A percentile compares a stretch with the other conserved stretches of the same genome.
Evolutionary conservation across 2,113 vertebrate species (phyloP).

Genomic region (Blennius ocellaris): DNA sequence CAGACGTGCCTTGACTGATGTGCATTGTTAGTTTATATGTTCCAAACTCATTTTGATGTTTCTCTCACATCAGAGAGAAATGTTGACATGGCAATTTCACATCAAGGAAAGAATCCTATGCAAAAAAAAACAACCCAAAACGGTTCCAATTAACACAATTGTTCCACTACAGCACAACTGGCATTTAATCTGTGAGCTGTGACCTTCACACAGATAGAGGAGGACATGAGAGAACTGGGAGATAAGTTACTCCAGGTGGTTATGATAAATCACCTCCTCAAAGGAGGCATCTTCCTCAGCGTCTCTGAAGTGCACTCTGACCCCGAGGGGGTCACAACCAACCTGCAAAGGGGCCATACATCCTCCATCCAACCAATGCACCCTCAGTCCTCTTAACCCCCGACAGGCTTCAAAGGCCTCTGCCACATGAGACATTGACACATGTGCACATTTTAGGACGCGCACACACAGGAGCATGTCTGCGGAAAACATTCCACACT

Average conservation of each 20-base stretch:
- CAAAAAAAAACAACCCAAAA: slow-evolving; percentile 13
- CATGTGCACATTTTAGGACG: slow-evolving; percentile 28
- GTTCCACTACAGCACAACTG: slow-evolving; percentile 22
- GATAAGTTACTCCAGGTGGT: slow-evolving; percentile 78
- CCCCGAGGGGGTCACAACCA: slow-evolving; percentile 62
- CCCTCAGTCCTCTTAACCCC: slow-evolving; percentile 67
- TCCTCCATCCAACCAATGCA: slow-evolving; percentile 59
- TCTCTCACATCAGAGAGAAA: background rate
- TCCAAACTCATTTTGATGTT: background rate
- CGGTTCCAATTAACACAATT: slow-evolving; percentile 28
- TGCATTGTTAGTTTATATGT: too few relatives aligned
- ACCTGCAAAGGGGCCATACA: slow-evolving; percentile 66
- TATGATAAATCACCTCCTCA: slow-evolving; percentile 75
- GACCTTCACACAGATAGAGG: slow-evolving; percentile 35
- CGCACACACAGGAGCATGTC: slow-evolving; percentile 14
- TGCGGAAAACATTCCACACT: slow-evolving; percentile 46
- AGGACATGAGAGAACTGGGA: slow-evolving; percentile 41
- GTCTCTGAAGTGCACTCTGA: slow-evolving; percentile 68
- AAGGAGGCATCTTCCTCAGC: slow-evolving; percentile 69
- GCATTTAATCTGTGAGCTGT: slow-evolving; percentile 38
- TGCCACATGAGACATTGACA: slow-evolving; percentile 51
- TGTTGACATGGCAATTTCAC: slow-evolving; percentile 9
- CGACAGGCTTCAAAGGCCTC: slow-evolving; percentile 76
- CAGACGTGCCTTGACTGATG: background rate
- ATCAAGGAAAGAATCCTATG: background rate